These are phyloP conservation scores for Kryptolebias marmoratus DNA, from an alignment of 2,113 vertebrate species.

Conservation along the genomic window DNA sequence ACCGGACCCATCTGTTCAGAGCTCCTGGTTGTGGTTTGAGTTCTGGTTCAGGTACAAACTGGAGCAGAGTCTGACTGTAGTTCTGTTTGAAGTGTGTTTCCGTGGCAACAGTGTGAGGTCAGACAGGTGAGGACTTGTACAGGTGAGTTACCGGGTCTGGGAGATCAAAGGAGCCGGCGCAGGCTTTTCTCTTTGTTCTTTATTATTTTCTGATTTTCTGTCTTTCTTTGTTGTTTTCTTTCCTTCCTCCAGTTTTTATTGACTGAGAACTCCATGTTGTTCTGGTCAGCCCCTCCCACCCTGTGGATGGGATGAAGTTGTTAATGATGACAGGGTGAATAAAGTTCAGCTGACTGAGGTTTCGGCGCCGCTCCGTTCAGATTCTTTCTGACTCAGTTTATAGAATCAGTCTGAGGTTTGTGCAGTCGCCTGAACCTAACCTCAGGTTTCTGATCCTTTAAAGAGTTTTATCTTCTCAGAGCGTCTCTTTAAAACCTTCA, in stretches of 20 bases:
- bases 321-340: not conserved
- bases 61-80: not conserved
- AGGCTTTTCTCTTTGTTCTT: not conserved
- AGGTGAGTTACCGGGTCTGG: conserved; percentile 18
- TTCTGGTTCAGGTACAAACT: not conserved
- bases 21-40: not conserved
- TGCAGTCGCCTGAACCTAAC: not conserved
- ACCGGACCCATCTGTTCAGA: not conserved
- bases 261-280: not conserved
- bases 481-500: not conserved
- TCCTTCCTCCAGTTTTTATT: not conserved
- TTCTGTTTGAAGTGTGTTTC: conserved; percentile 40
- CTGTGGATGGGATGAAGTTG: not conserved
- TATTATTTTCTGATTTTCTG: not conserved
- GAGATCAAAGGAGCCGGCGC: conserved; percentile 2
- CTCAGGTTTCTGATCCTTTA: not conserved
- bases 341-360: conserved; percentile 14
- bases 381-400: conserved; percentile 29
- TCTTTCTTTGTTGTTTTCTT: not conserved
- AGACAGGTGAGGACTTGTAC: conserved; percentile 13
- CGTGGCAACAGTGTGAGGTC: conserved; percentile 28
- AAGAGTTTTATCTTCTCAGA: not conserved
- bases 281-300: not conserved
- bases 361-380: not conserved
- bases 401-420: conserved; percentile 8